Base-by-base conservation (phyloP, 2,113 vertebrate genomes). In the Pica pica region DNA sequence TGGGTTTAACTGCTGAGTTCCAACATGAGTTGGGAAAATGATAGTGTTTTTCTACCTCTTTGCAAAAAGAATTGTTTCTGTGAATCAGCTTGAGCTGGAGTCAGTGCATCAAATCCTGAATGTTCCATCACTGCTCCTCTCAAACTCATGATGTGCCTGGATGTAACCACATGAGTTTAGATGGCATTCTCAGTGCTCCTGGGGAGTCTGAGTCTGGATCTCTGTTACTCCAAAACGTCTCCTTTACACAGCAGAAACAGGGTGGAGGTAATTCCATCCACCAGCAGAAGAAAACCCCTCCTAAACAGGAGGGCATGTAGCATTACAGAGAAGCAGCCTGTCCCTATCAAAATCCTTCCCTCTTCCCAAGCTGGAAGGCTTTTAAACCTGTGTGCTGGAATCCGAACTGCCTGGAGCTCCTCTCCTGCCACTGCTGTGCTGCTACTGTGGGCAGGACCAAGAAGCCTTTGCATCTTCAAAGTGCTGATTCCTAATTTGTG, bases 401-500 rank as follows among this genome's bases (percentile, higher is more conserved):
- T 28, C 8, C 46, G 37, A 14, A 27, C 27, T 70, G 33, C 53
- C 18, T 10, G 61, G n/a, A 39, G 33, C 35, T 70, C 47, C 57
- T 16, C n/a, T 67, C 42, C 28, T 33, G 35, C 42, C 50, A 30
- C 42, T 1, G 5, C 73, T 23, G 41, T 1, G 8, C 53, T 33
- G 23, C 11, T 60, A 30, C 4, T 9, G 46, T 3, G 55, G 56
- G 39, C 56, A 71, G 50, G 22, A 52, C 53, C 35, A 16, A 41
- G 64, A 53, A 73, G n/a, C 35, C 17, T 56, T 77, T 8, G 26
- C 22, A 7, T 59, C 31, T 42, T 46, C n/a, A 15, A 82, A 83
- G 61, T 0, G 0, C 30, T 37, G 20, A 30, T 21, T 28, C 11
- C 3, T 5, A 3, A 16, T 27, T 41, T 31, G 37, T 47, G 33